These are phyloP conservation scores for Catocala nupta DNA, from an alignment of 2,888 invertebrate genomes.

Conservation along the genomic window DNA sequence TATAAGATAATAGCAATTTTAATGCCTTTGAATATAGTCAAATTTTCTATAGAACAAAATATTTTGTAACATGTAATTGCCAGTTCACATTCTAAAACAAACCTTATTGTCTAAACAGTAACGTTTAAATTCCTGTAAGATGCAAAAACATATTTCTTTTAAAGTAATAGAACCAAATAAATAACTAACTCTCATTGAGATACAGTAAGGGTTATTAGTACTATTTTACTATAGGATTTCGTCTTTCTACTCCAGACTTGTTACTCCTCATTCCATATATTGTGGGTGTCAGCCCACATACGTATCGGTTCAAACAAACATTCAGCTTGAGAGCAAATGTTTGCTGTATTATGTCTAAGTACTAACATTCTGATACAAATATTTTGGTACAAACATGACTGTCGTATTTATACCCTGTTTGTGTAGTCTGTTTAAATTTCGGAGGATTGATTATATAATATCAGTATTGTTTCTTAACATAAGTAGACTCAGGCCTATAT, in stretches of 20 bases:
- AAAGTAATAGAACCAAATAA: neutral
- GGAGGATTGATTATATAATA: neutral
- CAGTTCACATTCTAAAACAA: neutral
- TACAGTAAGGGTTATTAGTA: neutral
- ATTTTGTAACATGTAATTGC: too few relatives aligned
- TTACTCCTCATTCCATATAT: slow-evolving; percentile 3
- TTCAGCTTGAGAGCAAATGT: slow-evolving; percentile 7
- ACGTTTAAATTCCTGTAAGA: neutral
- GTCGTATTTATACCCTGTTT: neutral
- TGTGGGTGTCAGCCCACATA: slow-evolving; percentile 10
- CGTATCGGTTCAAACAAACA: neutral
- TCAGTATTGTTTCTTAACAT: neutral
- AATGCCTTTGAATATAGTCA: too few relatives aligned
- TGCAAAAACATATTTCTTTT: neutral
- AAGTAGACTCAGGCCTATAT: too few relatives aligned
- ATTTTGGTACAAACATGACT: neutral
- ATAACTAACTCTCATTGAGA: neutral
- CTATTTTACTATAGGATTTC: neutral
- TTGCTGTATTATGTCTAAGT: neutral
- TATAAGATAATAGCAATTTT: too few relatives aligned
- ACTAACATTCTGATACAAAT: neutral
- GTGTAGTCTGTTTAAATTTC: neutral
- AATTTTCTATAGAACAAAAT: too few relatives aligned
- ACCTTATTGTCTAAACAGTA: neutral
- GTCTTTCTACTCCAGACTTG: neutral